Evolutionary conservation across 2,113 vertebrate species (phyloP), one percentile per base, ranked within the genome.

Genomic region (Buteo buteo): DNA sequence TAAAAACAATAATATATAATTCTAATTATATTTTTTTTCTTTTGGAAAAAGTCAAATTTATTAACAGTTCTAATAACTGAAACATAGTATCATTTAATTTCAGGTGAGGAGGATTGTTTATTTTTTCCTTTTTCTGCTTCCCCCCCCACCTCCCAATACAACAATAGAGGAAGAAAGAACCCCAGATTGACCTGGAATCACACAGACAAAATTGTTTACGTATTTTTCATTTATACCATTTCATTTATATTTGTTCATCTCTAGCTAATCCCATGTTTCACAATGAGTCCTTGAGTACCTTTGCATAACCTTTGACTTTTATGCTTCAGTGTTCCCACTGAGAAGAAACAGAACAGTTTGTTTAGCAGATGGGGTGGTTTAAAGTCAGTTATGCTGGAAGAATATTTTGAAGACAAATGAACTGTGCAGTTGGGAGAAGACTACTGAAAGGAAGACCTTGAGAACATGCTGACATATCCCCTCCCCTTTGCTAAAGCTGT

Each of bases 341-440:
- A 72, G 62, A 76, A 82, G 73, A 50, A 89, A 44, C 45, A 72
- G 58, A 92, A 52, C 13, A 79, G 52, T 74, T 66, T 50, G 34
- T 84, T 89, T 79, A 89, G 89, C 52, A 67, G 65, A 65, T 69
- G 61, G 73, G 42, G 54, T 88, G 45, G 9, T 61, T 86, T 80
- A 13, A 45, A 94, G 59, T 77, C 64, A 58, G 20, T 89, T 82
- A 32, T 58, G 38, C 76, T 89, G 57, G 57, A 83, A 85, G 62
- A 87, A 66, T 91, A 57, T 71, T 96, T 90, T 88, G 54, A 86
- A 94, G 79, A 76, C 42, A 72, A 55, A 81, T 59, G 31, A 82
- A 66, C 16, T 66, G 58, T 86, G 57, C 70, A 85, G 57, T 52
- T 93, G 40, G 44, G 61, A 84, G 29, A 66, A 88, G 57, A 34